These are phyloP conservation scores for Microtus ochrogaster DNA, from an alignment of 2,113 vertebrate genomes.

Conservation along the genomic window DNA sequence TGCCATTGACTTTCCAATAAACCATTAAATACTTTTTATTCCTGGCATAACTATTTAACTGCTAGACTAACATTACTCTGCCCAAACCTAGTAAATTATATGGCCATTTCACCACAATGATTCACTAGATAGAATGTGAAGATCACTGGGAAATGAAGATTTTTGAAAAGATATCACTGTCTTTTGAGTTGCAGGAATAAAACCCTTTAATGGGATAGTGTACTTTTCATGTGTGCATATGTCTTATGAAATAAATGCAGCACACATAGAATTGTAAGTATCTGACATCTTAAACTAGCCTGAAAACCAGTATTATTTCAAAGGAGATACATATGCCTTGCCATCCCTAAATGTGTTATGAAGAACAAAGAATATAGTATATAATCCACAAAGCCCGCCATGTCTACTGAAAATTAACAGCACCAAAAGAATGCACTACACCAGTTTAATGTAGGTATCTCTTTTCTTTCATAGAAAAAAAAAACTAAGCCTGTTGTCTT, in stretches of 20 bases:
- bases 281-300: not conserved
- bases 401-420: not conserved
- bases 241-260: not conserved
- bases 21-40: constrained; percentile 79
- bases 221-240: not conserved
- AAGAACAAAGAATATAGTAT: not conserved
- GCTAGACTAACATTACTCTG: constrained; percentile 67
- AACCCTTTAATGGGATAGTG: not conserved
- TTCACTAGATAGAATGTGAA: constrained; percentile 50
- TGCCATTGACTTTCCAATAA: constrained; percentile 81
- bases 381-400: too few relatives aligned
- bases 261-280: not conserved
- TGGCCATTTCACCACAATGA: constrained; percentile 45
- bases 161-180: not conserved
- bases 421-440: not conserved
- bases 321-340: not conserved
- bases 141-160: not conserved
- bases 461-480: not conserved
- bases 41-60: constrained; percentile 77
- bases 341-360: fast-evolving
- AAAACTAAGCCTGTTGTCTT: not conserved
- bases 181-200: constrained; percentile 43
- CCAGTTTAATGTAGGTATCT: fast-evolving
- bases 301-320: not conserved
- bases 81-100: constrained; percentile 66